Evolutionary conservation across 2,113 vertebrate species (phyloP).

Genomic region (Cricetomys ansorgei): DNA sequence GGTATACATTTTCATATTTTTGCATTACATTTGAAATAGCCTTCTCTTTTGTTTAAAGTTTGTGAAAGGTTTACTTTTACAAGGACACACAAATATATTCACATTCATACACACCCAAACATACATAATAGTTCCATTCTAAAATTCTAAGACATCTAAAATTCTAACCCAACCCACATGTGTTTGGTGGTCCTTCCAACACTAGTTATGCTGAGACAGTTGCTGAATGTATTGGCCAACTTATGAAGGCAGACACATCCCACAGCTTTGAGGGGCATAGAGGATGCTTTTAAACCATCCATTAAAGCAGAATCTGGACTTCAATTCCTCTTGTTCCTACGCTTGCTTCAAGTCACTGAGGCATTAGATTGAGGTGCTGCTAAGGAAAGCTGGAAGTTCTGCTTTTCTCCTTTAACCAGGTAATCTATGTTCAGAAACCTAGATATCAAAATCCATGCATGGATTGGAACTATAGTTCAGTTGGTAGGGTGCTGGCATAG

Average conservation of each 20-base stretch:
- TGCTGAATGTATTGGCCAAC: no score
- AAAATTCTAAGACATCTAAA: background rate
- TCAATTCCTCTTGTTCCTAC: background rate
- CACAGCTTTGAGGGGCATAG: background rate
- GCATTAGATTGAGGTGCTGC: background rate
- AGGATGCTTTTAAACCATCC: no score
- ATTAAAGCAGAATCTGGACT: background rate
- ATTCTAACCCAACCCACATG: background rate
- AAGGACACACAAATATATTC: background rate
- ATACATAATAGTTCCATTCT: background rate
- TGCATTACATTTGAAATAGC: no score
- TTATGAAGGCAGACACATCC: background rate
- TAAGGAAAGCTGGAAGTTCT: background rate
- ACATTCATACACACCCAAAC: background rate
- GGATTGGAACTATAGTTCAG: background rate
- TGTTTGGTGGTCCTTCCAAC: background rate
- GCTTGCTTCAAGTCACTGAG: background rate
- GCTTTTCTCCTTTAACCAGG: background rate
- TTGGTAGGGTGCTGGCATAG: background rate
- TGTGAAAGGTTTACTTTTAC: background rate
- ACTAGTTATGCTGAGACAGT: background rate
- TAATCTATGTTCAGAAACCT: background rate
- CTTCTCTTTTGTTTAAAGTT: background rate
- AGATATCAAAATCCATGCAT: no score
- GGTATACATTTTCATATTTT: background rate